Conservation (phyloP, 2,113 vertebrate species). For the Boulengeromyrus knoepffleri region DNA sequence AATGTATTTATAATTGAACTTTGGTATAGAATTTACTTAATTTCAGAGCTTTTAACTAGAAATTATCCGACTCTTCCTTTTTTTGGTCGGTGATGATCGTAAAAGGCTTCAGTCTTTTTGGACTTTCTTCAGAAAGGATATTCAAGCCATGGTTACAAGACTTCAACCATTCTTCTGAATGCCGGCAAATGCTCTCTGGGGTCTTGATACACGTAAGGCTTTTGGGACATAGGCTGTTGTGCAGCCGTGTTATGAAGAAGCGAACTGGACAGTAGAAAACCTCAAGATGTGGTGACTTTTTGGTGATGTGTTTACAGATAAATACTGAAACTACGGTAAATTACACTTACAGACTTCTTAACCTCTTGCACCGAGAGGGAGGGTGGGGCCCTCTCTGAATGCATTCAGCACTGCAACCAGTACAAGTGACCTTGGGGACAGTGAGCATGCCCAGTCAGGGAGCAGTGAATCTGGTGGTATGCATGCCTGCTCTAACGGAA, state of each 20-base stretch:
- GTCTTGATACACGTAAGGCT: background rate
- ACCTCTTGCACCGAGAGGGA: background rate
- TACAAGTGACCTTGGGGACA: background rate
- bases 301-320: background rate
- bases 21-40: background rate
- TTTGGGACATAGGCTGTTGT: background rate
- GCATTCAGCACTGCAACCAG: background rate
- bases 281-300: background rate
- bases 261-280: background rate
- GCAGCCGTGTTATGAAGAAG: background rate
- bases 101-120: background rate
- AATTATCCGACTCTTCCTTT: background rate
- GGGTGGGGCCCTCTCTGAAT: background rate
- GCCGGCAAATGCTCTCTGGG: background rate
- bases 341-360: background rate
- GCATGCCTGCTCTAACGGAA: slow-evolving; percentile 53
- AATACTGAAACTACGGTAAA: background rate
- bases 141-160: background rate
- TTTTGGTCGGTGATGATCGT: background rate
- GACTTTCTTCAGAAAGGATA: background rate
- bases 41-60: background rate
- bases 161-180: background rate
- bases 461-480: background rate
- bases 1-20: background rate
- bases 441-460: background rate